Evolutionary conservation across 2,888 invertebrate species (phyloP).

Genomic region (Pterostichus niger): DNA sequence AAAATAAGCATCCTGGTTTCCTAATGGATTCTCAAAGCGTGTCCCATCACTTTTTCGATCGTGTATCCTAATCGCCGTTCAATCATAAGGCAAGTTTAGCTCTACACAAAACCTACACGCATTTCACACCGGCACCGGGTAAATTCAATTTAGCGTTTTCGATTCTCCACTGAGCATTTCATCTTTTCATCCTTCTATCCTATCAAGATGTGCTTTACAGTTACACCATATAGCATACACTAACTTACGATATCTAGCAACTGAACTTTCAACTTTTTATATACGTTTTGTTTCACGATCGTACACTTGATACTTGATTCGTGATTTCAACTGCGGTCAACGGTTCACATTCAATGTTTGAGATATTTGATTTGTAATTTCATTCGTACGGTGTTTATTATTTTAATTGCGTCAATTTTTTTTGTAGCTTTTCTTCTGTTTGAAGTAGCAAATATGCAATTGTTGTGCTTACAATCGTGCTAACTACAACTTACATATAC

Average conservation of each 20-base stretch:
- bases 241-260: neutral
- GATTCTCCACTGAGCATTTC: conserved; percentile 17
- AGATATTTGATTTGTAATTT: too few species aligned
- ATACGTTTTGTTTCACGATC: conserved; percentile 51
- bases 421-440: too few species aligned
- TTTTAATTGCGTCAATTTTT: too few species aligned
- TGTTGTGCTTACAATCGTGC: too few species aligned
- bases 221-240: conserved; percentile 16
- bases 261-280: conserved; percentile 48
- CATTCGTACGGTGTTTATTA: too few species aligned
- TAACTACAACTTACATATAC: too few species aligned
- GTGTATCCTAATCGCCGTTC: conserved; percentile 57
- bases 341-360: conserved; percentile 31
- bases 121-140: conserved; percentile 39
- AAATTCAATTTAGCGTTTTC: conserved; percentile 55
- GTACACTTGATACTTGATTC: conserved; percentile 44
- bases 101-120: neutral
- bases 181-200: neutral
- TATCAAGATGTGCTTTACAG: conserved; percentile 44
- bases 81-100: conserved; percentile 17
- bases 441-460: too few species aligned
- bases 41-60: conserved; percentile 54
- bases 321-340: conserved; percentile 32
- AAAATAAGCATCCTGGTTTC: neutral
- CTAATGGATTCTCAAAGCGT: conserved; percentile 54